Evolutionary conservation across 2,888 invertebrate genomes (phyloP).

Genomic region (Cantharis rustica): DNA sequence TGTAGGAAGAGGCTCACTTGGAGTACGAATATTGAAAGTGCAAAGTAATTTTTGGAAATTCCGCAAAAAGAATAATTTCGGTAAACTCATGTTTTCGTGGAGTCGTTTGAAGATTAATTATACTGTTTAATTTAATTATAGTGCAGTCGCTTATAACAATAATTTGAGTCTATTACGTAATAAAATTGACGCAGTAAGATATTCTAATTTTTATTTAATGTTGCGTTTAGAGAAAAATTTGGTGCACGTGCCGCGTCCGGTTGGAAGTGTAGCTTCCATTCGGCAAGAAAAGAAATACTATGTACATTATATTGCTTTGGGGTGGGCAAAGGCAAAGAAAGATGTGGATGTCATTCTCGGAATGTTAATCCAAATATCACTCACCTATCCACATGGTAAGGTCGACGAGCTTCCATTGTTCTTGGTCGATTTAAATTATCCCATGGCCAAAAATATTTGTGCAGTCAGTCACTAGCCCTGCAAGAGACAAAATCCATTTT

Average conservation of each 20-base stretch:
- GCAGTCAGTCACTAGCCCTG: not conserved
- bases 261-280: not conserved
- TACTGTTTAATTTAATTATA: not conserved
- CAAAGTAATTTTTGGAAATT: not conserved
- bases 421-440: constrained; percentile 21
- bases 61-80: not conserved
- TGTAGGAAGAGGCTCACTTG: not conserved
- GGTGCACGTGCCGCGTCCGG: not conserved
- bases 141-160: not conserved
- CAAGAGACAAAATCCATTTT: not conserved
- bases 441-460: constrained; percentile 15
- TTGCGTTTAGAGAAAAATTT: not conserved
- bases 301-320: not conserved
- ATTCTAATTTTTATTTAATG: not conserved
- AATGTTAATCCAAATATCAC: constrained; percentile 5
- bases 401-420: constrained; percentile 31
- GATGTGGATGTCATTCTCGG: not conserved
- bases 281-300: not conserved
- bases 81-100: not conserved
- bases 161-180: not conserved
- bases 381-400: constrained; percentile 33
- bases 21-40: not conserved
- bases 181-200: not conserved
- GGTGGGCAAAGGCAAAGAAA: no score
- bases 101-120: not conserved